phyloP scores from a whole-genome alignment of 2,888 invertebrate species.

The Lacanobia wlatinum region DNA sequence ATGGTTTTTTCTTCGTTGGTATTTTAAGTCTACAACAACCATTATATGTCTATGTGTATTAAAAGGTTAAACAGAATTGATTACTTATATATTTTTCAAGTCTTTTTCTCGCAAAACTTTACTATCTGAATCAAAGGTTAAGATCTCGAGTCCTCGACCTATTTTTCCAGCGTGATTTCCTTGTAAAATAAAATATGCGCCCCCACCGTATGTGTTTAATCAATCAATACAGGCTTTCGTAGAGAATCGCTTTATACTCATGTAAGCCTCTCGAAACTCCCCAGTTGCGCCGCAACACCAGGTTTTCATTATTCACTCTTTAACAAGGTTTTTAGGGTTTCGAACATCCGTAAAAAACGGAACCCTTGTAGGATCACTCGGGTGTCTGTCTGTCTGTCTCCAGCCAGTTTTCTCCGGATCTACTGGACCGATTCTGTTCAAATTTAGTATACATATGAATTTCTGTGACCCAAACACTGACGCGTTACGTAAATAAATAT shows the following conservation, averaged over 20 bases:
- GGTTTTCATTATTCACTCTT: constrained; percentile 14
- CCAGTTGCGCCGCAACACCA: constrained; percentile 8
- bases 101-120: constrained; percentile 10
- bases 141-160: constrained; percentile 10
- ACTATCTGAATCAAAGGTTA: constrained; percentile 7
- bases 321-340: neutral
- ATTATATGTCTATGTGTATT: neutral
- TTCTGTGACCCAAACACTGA: too few species aligned
- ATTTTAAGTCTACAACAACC: neutral
- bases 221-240: constrained; percentile 40
- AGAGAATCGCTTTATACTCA: constrained; percentile 23
- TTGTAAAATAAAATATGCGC: constrained; percentile 32
- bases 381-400: too few species aligned
- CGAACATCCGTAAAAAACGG: too few species aligned
- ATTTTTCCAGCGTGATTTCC: constrained; percentile 23
- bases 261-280: constrained; percentile 16
- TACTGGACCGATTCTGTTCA: too few species aligned
- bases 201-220: constrained; percentile 39
- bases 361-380: too few species aligned
- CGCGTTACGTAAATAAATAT: too few species aligned
- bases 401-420: too few species aligned
- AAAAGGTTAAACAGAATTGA: neutral
- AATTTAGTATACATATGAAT: too few species aligned
- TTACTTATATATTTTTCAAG: constrained; percentile 5
- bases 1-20: neutral